phyloP scores from a whole-genome alignment of 2,888 invertebrate genomes.

The Tetanocera ferruginea region DNA sequence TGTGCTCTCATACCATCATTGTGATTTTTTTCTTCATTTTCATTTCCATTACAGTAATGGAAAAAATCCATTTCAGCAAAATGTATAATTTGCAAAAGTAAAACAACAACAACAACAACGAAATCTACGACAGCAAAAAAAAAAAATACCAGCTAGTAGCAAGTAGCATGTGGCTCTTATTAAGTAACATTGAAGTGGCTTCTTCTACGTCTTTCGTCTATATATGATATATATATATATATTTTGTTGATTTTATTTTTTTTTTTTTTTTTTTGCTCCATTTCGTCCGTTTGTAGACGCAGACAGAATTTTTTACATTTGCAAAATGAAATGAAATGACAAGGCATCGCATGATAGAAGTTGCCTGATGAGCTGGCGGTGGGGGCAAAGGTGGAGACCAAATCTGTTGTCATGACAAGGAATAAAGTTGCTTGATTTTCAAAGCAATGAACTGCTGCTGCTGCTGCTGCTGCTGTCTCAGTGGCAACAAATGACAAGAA shows the following conservation, averaged over 20 bases:
- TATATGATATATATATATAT: neutral
- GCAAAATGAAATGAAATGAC: conserved; percentile 62
- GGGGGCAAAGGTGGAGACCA: neutral
- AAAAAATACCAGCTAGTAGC: neutral
- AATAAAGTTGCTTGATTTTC: neutral
- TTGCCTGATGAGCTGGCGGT: conserved; percentile 25
- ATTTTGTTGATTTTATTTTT: neutral
- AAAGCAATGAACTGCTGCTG: conserved; percentile 14
- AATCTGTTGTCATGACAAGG: conserved; percentile 1
- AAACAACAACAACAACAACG: conserved; percentile 25
- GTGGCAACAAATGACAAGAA: neutral
- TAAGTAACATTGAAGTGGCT: neutral
- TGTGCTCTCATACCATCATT: conserved; percentile 24
- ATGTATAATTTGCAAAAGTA: conserved; percentile 38
- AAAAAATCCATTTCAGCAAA: conserved; percentile 64
- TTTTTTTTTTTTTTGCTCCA: neutral
- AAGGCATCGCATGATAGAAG: conserved; percentile 50
- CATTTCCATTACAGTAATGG: conserved; percentile 68
- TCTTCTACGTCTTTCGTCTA: neutral
- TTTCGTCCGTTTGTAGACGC: conserved; percentile 18
- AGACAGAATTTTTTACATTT: conserved; percentile 58
- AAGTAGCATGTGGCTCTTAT: conserved; percentile 53
- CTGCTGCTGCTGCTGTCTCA: neutral
- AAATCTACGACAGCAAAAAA: neutral
- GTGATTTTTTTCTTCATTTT: conserved; percentile 54